Conservation (phyloP, 1,140 invertebrate species). For the Riptortus pedestris region DNA sequence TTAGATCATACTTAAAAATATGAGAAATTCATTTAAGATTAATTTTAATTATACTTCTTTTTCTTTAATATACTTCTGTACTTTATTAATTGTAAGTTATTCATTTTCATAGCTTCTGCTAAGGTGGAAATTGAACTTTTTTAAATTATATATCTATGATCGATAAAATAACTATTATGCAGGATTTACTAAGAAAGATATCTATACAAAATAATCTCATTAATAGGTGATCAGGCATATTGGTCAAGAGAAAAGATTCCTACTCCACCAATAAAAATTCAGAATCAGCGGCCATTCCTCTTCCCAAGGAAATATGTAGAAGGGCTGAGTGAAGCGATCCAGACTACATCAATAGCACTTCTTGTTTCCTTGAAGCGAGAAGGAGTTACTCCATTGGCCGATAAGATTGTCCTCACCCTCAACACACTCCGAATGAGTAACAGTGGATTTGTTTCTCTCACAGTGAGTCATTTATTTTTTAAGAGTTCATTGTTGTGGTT, state of each 20-base stretch:
- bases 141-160: no score
- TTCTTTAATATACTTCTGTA: not conserved
- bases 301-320: conserved; percentile 38
- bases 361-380: conserved; percentile 42
- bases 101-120: not conserved
- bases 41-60: no score
- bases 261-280: conserved; percentile 37
- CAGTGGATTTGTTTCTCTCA: conserved; percentile 46
- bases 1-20: no score
- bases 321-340: conserved; percentile 42
- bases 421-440: conserved; percentile 46
- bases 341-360: conserved; percentile 49
- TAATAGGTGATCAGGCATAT: conserved; percentile 42
- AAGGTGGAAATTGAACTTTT: no score
- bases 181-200: no score
- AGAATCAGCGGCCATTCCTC: conserved; percentile 43
- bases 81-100: not conserved
- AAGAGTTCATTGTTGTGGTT: no score
- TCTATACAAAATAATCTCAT: no score
- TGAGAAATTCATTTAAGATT: no score
- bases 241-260: conserved; percentile 39
- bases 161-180: no score
- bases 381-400: conserved; percentile 37
- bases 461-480: conserved; percentile 36
- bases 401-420: conserved; percentile 48